A percentile compares a stretch with the other conserved stretches of the same genome.
phyloP scores from a whole-genome alignment of 1,140 invertebrate genomes.

The Ips typographus region DNA sequence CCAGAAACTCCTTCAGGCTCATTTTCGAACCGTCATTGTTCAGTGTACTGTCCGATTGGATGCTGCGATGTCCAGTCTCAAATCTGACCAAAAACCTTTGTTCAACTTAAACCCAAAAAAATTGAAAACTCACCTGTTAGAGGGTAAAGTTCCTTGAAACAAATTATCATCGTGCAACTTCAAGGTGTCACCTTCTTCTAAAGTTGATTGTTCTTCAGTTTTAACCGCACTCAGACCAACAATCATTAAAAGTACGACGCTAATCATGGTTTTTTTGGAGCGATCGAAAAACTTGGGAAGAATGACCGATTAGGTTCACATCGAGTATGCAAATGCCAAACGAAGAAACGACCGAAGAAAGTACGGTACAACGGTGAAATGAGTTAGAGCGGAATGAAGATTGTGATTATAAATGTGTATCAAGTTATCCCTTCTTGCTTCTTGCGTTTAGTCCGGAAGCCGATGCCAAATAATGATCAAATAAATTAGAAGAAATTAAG shows the following conservation, averaged over 20 bases:
- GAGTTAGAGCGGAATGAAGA: slow-evolving; percentile 26
- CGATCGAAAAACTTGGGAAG: background rate
- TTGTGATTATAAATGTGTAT: slow-evolving; percentile 35
- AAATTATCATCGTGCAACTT: background rate
- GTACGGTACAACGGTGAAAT: slow-evolving; percentile 30
- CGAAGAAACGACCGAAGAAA: slow-evolving; percentile 14
- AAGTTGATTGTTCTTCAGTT: background rate
- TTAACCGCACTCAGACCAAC: slow-evolving; percentile 3
- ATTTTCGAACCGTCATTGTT: slow-evolving; percentile 11
- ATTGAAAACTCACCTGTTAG: slow-evolving; percentile 5
- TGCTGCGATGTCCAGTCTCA: slow-evolving; percentile 17
- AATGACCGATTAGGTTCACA: background rate
- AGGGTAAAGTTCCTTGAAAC: slow-evolving; percentile 1
- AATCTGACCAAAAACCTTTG: slow-evolving; percentile 5
- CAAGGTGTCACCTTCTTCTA: background rate
- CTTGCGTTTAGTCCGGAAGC: slow-evolving; percentile 8
- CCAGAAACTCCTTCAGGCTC: slow-evolving; percentile 23
- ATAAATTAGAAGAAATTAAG: background rate
- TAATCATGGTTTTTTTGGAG: background rate
- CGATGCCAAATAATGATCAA: background rate
- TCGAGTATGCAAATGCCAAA: background rate
- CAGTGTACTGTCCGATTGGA: slow-evolving; percentile 9
- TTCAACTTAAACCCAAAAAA: background rate
- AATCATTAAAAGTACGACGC: slow-evolving; percentile 3
- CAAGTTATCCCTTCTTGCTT: slow-evolving; percentile 16